Evolutionary conservation across 64 coral and sea anemone species (phyloP).

Genomic region (Montipora sp.): DNA sequence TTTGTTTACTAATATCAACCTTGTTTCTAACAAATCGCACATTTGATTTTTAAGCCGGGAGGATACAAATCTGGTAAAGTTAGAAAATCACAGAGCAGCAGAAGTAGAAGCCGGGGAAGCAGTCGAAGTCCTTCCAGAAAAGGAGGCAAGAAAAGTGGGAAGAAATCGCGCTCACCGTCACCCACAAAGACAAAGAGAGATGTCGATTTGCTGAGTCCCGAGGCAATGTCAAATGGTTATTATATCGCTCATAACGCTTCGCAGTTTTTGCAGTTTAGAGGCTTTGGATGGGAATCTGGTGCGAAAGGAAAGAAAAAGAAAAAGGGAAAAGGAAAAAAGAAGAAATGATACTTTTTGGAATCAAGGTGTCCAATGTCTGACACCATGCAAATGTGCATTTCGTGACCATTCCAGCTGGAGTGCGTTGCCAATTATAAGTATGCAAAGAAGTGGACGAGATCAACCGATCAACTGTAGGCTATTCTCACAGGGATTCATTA

Average conservation of each 20-base stretch:
- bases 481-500: too few relatives aligned
- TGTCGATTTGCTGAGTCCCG: slow-evolving; percentile 80
- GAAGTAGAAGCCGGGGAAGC: slow-evolving; percentile 82
- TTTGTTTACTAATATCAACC: slow-evolving; percentile 1
- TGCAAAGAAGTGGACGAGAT: too few relatives aligned
- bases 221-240: slow-evolving; percentile 97
- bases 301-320: slow-evolving; percentile 79
- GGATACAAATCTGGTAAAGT: slow-evolving; percentile 52
- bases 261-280: slow-evolving; percentile 85
- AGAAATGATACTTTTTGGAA: slow-evolving; percentile 39
- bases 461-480: too few relatives aligned
- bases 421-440: too few relatives aligned
- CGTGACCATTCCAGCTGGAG: too few relatives aligned
- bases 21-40: background rate
- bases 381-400: too few relatives aligned
- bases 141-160: slow-evolving; percentile 79
- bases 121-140: slow-evolving; percentile 85
- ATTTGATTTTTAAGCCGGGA: slow-evolving; percentile 24
- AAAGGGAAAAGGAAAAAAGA: slow-evolving; percentile 83
- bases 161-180: slow-evolving; percentile 79
- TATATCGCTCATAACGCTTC: slow-evolving; percentile 94
- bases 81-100: slow-evolving; percentile 82
- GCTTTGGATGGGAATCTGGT: slow-evolving; percentile 86
- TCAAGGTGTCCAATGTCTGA: too few relatives aligned
- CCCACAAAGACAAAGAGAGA: slow-evolving; percentile 72